Evolutionary conservation across 2,113 vertebrate species (phyloP).

Genomic region (Phycodurus eques): DNA sequence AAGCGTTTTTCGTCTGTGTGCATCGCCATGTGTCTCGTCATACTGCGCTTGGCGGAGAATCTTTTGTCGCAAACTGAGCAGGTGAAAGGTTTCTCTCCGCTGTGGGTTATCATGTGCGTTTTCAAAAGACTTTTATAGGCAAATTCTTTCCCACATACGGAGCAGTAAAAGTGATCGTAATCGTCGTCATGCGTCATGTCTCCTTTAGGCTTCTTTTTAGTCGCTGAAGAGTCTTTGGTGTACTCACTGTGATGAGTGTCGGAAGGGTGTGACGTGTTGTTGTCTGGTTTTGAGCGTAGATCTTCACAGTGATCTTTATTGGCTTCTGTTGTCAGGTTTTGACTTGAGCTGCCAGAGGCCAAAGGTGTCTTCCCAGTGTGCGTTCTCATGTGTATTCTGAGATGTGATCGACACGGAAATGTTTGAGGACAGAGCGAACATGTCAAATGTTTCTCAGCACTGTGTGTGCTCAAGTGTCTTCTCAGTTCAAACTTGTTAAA

Average conservation of each 20-base stretch:
- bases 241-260: not conserved
- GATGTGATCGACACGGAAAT: not conserved
- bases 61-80: conserved; percentile 1
- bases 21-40: not conserved
- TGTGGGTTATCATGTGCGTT: not conserved
- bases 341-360: not conserved
- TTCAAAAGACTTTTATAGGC: not conserved
- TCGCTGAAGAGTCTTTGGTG: not conserved
- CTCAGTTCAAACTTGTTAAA: not conserved
- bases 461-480: not conserved
- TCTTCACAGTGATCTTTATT: not conserved
- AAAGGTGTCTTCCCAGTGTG: not conserved
- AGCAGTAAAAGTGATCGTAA: not conserved
- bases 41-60: not conserved
- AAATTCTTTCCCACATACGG: not conserved
- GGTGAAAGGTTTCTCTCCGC: conserved; percentile 1
- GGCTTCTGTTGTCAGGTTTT: not conserved
- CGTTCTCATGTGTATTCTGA: not conserved
- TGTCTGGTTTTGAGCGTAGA: not conserved
- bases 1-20: not conserved
- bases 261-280: not conserved
- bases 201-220: not conserved
- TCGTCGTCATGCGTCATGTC: not conserved
- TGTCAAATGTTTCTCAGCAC: not conserved
- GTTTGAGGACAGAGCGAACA: not conserved